Conservation (phyloP, 2,888 invertebrate genomes). For the Aplocera efformata region DNA sequence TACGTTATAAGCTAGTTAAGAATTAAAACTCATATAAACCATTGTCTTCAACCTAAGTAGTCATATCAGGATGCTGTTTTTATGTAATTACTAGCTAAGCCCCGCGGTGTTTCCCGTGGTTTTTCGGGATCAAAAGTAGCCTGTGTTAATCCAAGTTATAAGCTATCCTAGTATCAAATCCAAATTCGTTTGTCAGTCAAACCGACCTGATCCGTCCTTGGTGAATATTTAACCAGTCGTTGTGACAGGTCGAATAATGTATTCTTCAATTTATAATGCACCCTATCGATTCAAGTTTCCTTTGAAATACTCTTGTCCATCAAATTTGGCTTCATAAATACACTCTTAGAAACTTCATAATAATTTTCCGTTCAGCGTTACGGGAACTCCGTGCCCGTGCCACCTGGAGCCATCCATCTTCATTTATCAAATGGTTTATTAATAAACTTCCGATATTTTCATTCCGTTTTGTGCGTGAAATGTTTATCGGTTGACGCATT, state of each 20-base stretch:
- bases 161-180: too few relatives aligned
- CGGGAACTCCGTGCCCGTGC: conserved; percentile 3
- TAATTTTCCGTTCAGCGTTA: conserved; percentile 5
- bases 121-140: too few relatives aligned
- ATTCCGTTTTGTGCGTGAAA: conserved; percentile 3
- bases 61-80: too few relatives aligned
- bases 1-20: too few relatives aligned
- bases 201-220: too few relatives aligned
- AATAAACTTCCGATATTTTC: conserved; percentile 3
- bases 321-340: conserved; percentile 11
- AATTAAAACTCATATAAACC: too few relatives aligned
- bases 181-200: too few relatives aligned
- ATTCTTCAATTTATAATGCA: conserved; percentile 28
- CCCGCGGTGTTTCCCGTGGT: too few relatives aligned
- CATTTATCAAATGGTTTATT: conserved; percentile 11
- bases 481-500: not conserved
- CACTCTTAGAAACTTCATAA: conserved; percentile 12
- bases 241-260: conserved; percentile 3
- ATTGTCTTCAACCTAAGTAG: too few relatives aligned
- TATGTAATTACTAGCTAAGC: too few relatives aligned
- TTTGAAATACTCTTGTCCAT: conserved; percentile 11
- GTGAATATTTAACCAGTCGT: conserved; percentile 5
- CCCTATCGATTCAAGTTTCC: conserved; percentile 24
- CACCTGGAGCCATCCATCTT: conserved; percentile 10
- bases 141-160: too few relatives aligned